Evolutionary conservation across 2,113 vertebrate species (phyloP), one percentile per base, ranked within the genome.

Genomic region (Pollachius pollachius): DNA sequence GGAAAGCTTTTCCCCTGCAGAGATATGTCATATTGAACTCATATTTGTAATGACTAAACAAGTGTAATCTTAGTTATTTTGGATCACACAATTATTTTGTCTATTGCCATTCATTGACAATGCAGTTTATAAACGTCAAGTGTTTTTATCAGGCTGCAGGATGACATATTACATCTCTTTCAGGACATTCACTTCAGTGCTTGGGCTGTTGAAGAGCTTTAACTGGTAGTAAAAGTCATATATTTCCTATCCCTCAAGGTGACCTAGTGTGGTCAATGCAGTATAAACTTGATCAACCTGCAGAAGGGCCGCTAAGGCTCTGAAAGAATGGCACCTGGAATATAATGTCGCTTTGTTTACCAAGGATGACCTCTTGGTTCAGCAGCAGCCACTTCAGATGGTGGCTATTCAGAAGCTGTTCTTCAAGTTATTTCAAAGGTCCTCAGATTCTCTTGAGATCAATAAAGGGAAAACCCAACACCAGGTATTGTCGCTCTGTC

Each of bases 331-430:
- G 72, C 23, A 67, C 74, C 60, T 72, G 75, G 84, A 68, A 4
- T 23, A 56, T 67, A 69, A 81, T 69, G 54, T 59, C 82, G 84
- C 85, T 85, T 81, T 82, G 61, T 72, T 79, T 83, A 69, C 80
- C 68, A 67, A 76, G 75, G 81, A 83, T 83, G 59, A 72, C 75
- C 63, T 80, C 9, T 48, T 70, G 71, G 0, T 71, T 54, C 23
- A 41, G 3, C 37, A 41, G 5, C 37, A 41, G 37, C 5, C 37
- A 9, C 37, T 41, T 41, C 37, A 41, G 37, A 3, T 41, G 37
- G 37, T 6, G 37, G 37, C 37, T 41, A 11, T 41, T 5, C 37
- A 41, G 37, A 3, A 41, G 37, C 37, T 41, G 37, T 41, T 41
- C 37, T 41, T 3, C 37, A 76, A 76, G 84, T 80, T 69, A 74